Evolutionary conservation across 2,797 vertebrate species (phyloP).

Genomic region (Lacerta viridis): DNA sequence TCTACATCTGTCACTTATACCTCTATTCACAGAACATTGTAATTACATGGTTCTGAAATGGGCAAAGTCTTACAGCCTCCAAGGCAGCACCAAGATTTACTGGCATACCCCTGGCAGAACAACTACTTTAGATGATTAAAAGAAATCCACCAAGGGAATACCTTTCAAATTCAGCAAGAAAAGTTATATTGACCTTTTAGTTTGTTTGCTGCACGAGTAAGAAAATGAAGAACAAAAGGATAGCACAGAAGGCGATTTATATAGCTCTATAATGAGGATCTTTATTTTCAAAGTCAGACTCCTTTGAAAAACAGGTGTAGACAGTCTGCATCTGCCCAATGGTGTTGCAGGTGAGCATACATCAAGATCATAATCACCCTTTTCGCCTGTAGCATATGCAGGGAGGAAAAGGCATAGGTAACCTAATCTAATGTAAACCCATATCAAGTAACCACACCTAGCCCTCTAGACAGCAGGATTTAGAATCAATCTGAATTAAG

Average conservation of each 20-base stretch:
- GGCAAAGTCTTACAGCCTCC: slow-evolving; percentile 14
- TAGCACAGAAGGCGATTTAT: not conserved
- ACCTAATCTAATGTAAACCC: too few relatives aligned
- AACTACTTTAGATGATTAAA: slow-evolving; percentile 25
- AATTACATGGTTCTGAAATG: not conserved
- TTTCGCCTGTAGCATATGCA: too few relatives aligned
- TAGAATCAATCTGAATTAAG: too few relatives aligned
- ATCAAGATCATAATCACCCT: too few relatives aligned
- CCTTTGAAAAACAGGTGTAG: not conserved
- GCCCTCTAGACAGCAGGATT: too few relatives aligned
- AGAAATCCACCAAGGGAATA: slow-evolving; percentile 4
- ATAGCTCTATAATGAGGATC: not conserved
- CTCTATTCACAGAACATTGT: not conserved
- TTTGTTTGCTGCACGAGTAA: slow-evolving; percentile 21
- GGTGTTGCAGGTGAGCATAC: too few relatives aligned
- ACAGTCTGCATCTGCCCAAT: too few relatives aligned
- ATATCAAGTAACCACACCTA: too few relatives aligned
- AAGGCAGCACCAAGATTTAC: slow-evolving; percentile 26
- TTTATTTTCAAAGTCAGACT: not conserved
- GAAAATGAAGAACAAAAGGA: not conserved
- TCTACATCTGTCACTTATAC: not conserved
- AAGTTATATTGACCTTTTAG: slow-evolving; percentile 27
- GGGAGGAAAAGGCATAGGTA: too few relatives aligned
- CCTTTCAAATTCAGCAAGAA: not conserved
- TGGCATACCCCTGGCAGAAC: slow-evolving; percentile 10